phyloP scores from a whole-genome alignment of 2,888 invertebrate species.

The Xestia xanthographa region DNA sequence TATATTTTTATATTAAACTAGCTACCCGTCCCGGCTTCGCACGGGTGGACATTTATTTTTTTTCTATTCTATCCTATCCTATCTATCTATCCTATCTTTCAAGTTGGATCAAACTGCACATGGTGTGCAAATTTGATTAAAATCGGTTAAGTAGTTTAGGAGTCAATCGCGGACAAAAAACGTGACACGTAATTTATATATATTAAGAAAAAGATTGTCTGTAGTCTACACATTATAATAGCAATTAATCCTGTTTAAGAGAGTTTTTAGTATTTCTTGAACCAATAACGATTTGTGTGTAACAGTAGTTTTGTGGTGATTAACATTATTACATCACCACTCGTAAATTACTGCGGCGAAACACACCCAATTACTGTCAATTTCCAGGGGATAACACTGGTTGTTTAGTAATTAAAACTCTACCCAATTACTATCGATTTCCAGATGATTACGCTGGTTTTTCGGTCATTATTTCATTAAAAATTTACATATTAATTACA shows the following conservation, averaged over 20 bases:
- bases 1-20: background rate
- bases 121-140: too few relatives aligned
- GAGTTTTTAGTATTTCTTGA: background rate
- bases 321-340: background rate
- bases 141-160: too few relatives aligned
- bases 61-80: too few relatives aligned
- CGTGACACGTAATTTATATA: too few relatives aligned
- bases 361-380: background rate
- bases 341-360: background rate
- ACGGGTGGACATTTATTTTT: too few relatives aligned
- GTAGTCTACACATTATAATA: too few relatives aligned
- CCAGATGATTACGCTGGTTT: background rate
- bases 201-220: too few relatives aligned
- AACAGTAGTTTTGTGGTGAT: slow-evolving; percentile 9
- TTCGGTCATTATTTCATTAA: background rate
- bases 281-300: background rate
- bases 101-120: too few relatives aligned
- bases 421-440: background rate
- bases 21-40: too few relatives aligned
- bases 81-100: too few relatives aligned
- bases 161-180: too few relatives aligned
- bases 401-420: background rate
- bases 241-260: too few relatives aligned
- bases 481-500: background rate
- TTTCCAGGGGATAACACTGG: background rate